These are phyloP conservation scores for Balanococcus diminutus DNA, from an alignment of 2,888 invertebrate genomes.

Conservation along the genomic window DNA sequence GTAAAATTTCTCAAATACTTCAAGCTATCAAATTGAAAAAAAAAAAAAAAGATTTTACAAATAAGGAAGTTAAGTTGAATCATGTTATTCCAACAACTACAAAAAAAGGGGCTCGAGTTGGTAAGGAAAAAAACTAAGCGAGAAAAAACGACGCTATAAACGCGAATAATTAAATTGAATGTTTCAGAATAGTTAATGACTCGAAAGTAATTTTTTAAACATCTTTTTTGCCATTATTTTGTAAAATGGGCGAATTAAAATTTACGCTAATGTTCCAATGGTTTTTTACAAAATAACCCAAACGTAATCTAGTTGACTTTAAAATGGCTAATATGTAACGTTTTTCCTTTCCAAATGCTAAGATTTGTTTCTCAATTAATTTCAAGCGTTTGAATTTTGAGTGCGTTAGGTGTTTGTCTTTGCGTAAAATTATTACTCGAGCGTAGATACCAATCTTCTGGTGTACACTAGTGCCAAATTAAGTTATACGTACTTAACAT, in stretches of 20 bases:
- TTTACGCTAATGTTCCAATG: slow-evolving; percentile 16
- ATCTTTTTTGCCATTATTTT: slow-evolving; percentile 28
- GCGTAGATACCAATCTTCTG: too few species aligned
- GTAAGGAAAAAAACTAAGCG: slow-evolving; percentile 8
- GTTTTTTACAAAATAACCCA: slow-evolving; percentile 27
- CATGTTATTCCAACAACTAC: neutral
- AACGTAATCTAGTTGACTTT: slow-evolving; percentile 12
- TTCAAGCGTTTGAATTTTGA: neutral
- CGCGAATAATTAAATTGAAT: slow-evolving; percentile 32
- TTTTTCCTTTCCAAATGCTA: neutral
- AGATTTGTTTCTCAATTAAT: slow-evolving; percentile 22
- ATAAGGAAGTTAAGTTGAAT: neutral
- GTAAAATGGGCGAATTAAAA: slow-evolving; percentile 5
- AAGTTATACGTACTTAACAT: too few species aligned
- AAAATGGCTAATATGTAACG: neutral
- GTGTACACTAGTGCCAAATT: too few species aligned
- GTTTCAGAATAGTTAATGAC: slow-evolving; percentile 25
- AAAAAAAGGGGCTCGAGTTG: neutral
- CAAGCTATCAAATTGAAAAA: neutral
- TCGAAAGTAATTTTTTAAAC: slow-evolving; percentile 34
- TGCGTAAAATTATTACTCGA: too few species aligned
- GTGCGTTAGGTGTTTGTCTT: neutral
- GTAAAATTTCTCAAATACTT: neutral
- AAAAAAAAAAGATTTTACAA: slow-evolving; percentile 17
- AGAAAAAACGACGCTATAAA: slow-evolving; percentile 29